Percentiles rank a stretch among this genome's conserved stretches.
phyloP scores from a whole-genome alignment of 2,113 vertebrate genomes.

The Octodon degus region DNA sequence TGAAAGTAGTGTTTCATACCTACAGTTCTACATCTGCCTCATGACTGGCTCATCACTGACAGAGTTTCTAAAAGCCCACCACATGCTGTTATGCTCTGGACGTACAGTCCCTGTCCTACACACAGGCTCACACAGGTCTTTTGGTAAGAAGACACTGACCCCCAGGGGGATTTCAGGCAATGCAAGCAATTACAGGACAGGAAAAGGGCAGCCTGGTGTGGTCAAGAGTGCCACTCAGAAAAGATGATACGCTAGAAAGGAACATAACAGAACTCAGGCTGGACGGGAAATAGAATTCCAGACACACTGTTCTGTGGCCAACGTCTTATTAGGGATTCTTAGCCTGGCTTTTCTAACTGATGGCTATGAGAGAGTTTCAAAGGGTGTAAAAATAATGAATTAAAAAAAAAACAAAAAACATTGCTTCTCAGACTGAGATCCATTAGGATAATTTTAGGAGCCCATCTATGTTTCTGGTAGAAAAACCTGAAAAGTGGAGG shows the following conservation, averaged over 20 bases:
- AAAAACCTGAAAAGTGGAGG: not conserved
- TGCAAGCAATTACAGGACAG: not conserved
- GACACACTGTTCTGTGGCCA: not conserved
- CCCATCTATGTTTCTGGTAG: not conserved
- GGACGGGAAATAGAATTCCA: not conserved
- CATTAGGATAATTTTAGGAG: conserved; percentile 15
- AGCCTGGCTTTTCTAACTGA: conserved; percentile 22
- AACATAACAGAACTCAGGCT: not conserved
- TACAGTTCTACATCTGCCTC: not conserved
- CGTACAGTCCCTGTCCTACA: not conserved
- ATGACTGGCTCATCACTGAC: not conserved
- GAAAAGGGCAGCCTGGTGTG: not conserved
- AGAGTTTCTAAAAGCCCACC: not conserved
- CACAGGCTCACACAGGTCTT: not conserved
- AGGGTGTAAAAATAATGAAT: not conserved
- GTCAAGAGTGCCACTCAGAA: not conserved
- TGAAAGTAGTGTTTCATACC: not conserved
- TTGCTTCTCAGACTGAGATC: conserved; percentile 4
- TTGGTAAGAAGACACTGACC: not conserved
- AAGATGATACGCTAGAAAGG: not conserved
- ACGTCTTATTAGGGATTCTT: conserved; percentile 1
- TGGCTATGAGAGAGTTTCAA: not conserved
- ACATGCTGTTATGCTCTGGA: not conserved
- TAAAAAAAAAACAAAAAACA: no score
- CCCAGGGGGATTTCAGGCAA: not conserved